phyloP scores from a whole-genome alignment of 2,113 vertebrate genomes.

The Phycodurus eques region DNA sequence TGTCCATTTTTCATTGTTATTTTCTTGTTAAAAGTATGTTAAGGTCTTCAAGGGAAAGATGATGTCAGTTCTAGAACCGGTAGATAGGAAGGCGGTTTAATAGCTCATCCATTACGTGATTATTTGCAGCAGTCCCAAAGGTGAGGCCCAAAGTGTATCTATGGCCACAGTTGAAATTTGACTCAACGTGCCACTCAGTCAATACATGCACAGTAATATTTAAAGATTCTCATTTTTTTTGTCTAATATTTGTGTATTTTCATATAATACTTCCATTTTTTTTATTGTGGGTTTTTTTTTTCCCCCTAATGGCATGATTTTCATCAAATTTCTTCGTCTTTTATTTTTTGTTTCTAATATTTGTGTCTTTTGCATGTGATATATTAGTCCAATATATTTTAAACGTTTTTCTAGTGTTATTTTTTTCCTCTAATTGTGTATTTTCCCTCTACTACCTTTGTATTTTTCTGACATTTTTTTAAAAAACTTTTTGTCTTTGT shows the following conservation, averaged over 20 bases:
- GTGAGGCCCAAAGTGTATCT: slow-evolving; percentile 11
- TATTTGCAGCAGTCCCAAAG: slow-evolving; percentile 28
- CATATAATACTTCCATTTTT: neutral
- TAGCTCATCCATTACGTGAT: slow-evolving; percentile 43
- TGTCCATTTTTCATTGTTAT: neutral
- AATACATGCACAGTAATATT: slow-evolving; percentile 28
- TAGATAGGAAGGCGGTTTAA: slow-evolving; percentile 24
- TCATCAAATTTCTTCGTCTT: neutral
- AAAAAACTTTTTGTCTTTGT: no score
- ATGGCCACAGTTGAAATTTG: slow-evolving; percentile 10
- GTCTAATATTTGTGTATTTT: neutral
- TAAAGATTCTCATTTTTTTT: neutral
- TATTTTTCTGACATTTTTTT: neutral
- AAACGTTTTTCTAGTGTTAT: neutral
- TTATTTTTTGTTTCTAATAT: neutral
- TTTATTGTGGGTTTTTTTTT: neutral
- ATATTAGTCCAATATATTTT: neutral
- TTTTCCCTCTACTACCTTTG: neutral
- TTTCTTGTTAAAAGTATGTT: neutral
- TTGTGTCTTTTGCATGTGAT: neutral
- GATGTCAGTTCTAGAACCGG: neutral
- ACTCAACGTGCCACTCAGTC: slow-evolving; percentile 21
- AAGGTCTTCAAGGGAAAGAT: neutral
- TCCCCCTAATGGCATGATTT: neutral
- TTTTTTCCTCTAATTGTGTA: neutral